Evolutionary conservation across 2,888 invertebrate species (phyloP), one percentile per base, ranked within the genome.

Genomic region (Aleiodes leptofemur): DNA sequence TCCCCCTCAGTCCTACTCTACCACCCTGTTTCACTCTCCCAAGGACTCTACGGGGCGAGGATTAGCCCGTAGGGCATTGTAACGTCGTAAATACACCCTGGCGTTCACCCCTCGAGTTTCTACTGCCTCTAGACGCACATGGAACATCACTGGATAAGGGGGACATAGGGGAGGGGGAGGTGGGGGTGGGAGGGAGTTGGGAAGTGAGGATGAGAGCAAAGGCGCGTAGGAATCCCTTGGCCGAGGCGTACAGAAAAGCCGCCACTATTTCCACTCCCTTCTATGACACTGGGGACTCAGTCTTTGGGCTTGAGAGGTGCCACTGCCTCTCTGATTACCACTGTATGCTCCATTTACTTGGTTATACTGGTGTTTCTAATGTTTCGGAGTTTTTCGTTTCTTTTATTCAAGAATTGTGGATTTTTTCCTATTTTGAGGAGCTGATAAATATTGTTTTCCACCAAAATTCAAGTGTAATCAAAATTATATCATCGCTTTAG

Each of bases 31-130:
- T 72, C 50, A 51, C 56, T 57, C 76, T 79, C 77, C 76, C 76
- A 70, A 79, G 78, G 80, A 81, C 76, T 80, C 83, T 82, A 80
- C 81, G 80, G 82, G 84, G 84, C 83, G 82, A 85, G 87, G 87
- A 87, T 87, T 87, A 88, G 87, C 86, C 88, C 88, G 80, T 83
- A 82, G 88, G 89, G 89, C 84, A 89, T 88, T 88, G 89, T 88
- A 89, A 87, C 86, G 84, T 88, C 87, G 88, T 89, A 89, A 89
- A 89, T 89, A 89, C 85, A 85, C 81, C 81, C 85, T 81, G 77
- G 70, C 29, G 59, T 80, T 83, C 82, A 79, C 78, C 76, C 81
- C 78, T 75, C 78, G 79, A 82, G 83, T 81, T 74, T 69, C 72
- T 69, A 70, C 57, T 71, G 73, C 78, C 76, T 71, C 34, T 51